Evolutionary conservation across 2,888 invertebrate genomes (phyloP).

Genomic region (Pyrrhia umbra): DNA sequence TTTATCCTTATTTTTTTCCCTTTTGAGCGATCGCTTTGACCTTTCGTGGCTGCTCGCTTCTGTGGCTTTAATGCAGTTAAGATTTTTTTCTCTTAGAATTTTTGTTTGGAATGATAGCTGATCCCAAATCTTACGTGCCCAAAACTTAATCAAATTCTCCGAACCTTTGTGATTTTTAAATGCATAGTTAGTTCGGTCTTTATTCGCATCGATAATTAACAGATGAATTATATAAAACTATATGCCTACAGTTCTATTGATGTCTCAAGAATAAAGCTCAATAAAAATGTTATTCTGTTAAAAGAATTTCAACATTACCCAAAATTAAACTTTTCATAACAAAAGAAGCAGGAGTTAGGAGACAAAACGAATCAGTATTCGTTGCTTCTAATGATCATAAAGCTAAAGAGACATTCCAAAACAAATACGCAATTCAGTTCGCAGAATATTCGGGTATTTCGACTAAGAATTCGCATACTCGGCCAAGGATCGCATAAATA

Average conservation of each 20-base stretch:
- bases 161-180: too few relatives aligned
- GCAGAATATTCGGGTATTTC: conserved; percentile 39
- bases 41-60: conserved; percentile 23
- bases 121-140: too few relatives aligned
- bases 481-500: conserved; percentile 34
- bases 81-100: background rate
- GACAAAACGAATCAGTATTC: conserved; percentile 20
- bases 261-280: too few relatives aligned
- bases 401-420: conserved; percentile 33
- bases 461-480: conserved; percentile 20
- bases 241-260: too few relatives aligned
- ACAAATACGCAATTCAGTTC: conserved; percentile 40
- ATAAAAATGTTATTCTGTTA: too few relatives aligned
- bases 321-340: too few relatives aligned
- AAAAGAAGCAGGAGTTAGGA: background rate
- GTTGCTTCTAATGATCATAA: conserved; percentile 8
- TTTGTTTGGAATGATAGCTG: too few relatives aligned
- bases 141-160: too few relatives aligned
- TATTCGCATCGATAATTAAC: too few relatives aligned
- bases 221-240: too few relatives aligned
- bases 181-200: too few relatives aligned
- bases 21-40: conserved; percentile 23
- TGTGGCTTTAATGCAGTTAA: conserved; percentile 4
- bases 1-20: conserved; percentile 33
- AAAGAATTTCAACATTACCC: background rate